Conservation (phyloP, 2,113 vertebrate species). For the Eretmochelys imbricata region DNA sequence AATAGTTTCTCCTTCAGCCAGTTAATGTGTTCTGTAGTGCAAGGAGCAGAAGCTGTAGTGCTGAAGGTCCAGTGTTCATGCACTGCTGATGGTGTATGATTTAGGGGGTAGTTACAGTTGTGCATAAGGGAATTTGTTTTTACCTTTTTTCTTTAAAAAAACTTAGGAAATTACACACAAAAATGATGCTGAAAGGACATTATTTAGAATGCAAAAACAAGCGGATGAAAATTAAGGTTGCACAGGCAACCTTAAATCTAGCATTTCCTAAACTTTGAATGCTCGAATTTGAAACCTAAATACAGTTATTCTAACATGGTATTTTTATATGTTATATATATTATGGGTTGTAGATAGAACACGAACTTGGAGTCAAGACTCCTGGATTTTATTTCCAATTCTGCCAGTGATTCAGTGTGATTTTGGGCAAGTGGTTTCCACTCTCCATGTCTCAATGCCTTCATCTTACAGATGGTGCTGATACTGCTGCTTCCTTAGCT, state of each 20-base stretch:
- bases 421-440: neutral
- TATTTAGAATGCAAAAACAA: neutral
- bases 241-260: neutral
- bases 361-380: neutral
- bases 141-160: neutral
- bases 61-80: neutral
- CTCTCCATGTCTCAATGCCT: neutral
- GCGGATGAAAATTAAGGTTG: neutral
- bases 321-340: neutral
- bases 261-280: neutral
- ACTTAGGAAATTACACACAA: neutral
- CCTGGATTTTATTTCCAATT: neutral
- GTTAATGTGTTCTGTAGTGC: neutral
- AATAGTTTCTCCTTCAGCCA: neutral
- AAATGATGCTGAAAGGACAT: neutral
- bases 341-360: neutral
- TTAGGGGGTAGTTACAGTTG: neutral
- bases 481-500: neutral
- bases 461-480: fast-evolving
- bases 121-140: neutral
- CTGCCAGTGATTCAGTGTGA: too few relatives aligned
- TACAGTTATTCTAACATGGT: neutral
- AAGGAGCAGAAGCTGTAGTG: neutral
- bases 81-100: neutral
- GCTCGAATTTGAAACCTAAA: neutral